Conservation (phyloP, 2,113 vertebrate genomes). For the Spea multiplicata region DNA sequence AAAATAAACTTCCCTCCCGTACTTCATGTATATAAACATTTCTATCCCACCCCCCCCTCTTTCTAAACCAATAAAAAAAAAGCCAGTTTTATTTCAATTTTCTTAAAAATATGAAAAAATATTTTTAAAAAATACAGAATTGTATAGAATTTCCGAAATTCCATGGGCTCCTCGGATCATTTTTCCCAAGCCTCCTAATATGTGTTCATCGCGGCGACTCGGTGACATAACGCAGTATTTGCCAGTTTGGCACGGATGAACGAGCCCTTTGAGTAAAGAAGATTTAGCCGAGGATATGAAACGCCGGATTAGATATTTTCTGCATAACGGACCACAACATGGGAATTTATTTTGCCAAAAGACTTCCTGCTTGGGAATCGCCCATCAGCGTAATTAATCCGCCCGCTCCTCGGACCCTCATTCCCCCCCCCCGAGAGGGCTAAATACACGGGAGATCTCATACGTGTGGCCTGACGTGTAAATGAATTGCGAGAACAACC, state of each 20-base stretch:
- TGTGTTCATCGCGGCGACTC: slow-evolving; percentile 71
- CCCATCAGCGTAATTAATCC: slow-evolving; percentile 65
- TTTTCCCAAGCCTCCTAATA: no score
- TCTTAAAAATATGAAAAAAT: no score
- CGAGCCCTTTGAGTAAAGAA: slow-evolving; percentile 73
- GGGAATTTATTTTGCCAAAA: slow-evolving; percentile 69
- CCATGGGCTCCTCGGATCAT: no score
- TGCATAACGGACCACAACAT: slow-evolving; percentile 79
- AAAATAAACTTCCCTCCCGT: no score
- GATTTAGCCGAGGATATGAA: slow-evolving; percentile 76
- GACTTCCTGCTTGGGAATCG: slow-evolving; percentile 61
- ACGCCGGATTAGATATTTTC: slow-evolving; percentile 75
- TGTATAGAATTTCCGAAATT: no score
- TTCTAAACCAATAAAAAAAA: no score
- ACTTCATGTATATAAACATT: no score
- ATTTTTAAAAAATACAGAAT: no score
- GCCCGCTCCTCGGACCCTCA: slow-evolving; percentile 59
- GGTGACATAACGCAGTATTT: slow-evolving; percentile 70
- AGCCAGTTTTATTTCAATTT: no score
- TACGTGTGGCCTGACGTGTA: background rate
- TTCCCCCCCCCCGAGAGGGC: slow-evolving; percentile 57
- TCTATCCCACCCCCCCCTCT: no score
- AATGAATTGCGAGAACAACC: slow-evolving; percentile 6
- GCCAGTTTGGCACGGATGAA: slow-evolving; percentile 69
- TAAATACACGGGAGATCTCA: background rate